Evolutionary conservation across 1,140 invertebrate genomes (phyloP).

Genomic region (Scaptomyza graminum): DNA sequence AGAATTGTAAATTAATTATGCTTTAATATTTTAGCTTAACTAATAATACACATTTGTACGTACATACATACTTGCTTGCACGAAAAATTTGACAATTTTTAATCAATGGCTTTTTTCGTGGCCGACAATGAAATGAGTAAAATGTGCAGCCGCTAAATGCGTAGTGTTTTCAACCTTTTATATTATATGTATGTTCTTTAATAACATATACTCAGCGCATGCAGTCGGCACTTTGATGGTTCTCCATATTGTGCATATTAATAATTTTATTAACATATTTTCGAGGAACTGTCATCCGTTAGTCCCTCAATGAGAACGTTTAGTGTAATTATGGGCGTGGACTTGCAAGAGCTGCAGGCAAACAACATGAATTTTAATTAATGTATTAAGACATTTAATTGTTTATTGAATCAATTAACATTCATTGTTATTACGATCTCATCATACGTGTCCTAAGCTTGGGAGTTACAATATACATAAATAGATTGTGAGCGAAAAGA

Average conservation of each 20-base stretch:
- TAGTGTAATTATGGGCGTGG: slow-evolving; percentile 23
- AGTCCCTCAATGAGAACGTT: slow-evolving; percentile 16
- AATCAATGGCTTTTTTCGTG: slow-evolving; percentile 73
- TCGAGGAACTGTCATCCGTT: slow-evolving; percentile 32
- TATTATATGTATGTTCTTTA: slow-evolving; percentile 11
- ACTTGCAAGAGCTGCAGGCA: slow-evolving; percentile 30
- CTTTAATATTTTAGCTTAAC: too few species aligned
- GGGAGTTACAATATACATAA: slow-evolving; percentile 68
- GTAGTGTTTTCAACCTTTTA: background rate
- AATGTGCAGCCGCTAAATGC: slow-evolving; percentile 30
- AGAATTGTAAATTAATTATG: background rate
- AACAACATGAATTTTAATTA: slow-evolving; percentile 72
- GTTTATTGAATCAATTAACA: slow-evolving; percentile 80
- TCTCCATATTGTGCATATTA: slow-evolving; percentile 15
- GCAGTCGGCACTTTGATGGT: slow-evolving; percentile 60
- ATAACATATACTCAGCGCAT: slow-evolving; percentile 56
- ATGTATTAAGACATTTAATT: slow-evolving; percentile 81
- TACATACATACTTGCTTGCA: too few species aligned
- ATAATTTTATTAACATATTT: slow-evolving; percentile 69
- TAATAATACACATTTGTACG: too few species aligned
- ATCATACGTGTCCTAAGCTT: slow-evolving; percentile 74
- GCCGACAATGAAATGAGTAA: slow-evolving; percentile 29
- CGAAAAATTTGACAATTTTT: slow-evolving; percentile 51
- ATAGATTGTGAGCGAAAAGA: background rate
- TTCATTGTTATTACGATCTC: slow-evolving; percentile 78